Percentiles rank a stretch among this genome's conserved stretches.
phyloP scores from a whole-genome alignment of 1,140 invertebrate species.

The Nautilus pompilius region DNA sequence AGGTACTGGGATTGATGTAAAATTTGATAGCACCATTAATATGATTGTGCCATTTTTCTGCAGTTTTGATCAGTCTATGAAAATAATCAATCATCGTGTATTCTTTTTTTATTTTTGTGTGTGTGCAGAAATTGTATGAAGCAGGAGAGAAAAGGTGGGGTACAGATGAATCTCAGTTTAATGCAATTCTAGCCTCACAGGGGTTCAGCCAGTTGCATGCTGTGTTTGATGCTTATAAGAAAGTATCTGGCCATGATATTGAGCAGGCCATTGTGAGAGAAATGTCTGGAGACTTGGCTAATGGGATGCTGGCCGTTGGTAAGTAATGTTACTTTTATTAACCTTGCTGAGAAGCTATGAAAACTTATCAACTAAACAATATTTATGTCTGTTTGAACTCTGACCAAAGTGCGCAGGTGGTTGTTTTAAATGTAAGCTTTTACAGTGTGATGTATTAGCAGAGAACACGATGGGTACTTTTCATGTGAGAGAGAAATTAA shows the following conservation, averaged over 20 bases:
- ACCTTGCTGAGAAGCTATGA: neutral
- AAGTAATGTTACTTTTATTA: slow-evolving; percentile 9
- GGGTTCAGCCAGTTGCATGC: slow-evolving; percentile 49
- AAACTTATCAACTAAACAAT: too few relatives aligned
- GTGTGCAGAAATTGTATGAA: slow-evolving; percentile 44
- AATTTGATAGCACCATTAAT: neutral
- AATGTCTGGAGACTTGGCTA: slow-evolving; percentile 54
- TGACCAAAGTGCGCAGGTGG: too few relatives aligned
- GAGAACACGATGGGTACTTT: too few relatives aligned
- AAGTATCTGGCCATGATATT: slow-evolving; percentile 39
- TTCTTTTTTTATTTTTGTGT: neutral
- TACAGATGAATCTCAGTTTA: slow-evolving; percentile 59
- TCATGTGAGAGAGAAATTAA: too few relatives aligned
- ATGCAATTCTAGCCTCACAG: slow-evolving; percentile 45
- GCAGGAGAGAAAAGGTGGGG: slow-evolving; percentile 59
- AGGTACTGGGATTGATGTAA: neutral
- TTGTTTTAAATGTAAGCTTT: too few relatives aligned
- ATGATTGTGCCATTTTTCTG: neutral
- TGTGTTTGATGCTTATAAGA: slow-evolving; percentile 51
- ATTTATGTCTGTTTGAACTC: too few relatives aligned
- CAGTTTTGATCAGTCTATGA: neutral
- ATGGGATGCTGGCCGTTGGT: slow-evolving; percentile 51
- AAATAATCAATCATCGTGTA: neutral
- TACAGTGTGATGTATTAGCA: too few relatives aligned
- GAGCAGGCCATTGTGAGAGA: slow-evolving; percentile 51